A percentile compares a stretch with the other conserved stretches of the same genome.
These are phyloP conservation scores for Hetaerina titia DNA, from an alignment of 2,888 invertebrate species.

Conservation along the genomic window DNA sequence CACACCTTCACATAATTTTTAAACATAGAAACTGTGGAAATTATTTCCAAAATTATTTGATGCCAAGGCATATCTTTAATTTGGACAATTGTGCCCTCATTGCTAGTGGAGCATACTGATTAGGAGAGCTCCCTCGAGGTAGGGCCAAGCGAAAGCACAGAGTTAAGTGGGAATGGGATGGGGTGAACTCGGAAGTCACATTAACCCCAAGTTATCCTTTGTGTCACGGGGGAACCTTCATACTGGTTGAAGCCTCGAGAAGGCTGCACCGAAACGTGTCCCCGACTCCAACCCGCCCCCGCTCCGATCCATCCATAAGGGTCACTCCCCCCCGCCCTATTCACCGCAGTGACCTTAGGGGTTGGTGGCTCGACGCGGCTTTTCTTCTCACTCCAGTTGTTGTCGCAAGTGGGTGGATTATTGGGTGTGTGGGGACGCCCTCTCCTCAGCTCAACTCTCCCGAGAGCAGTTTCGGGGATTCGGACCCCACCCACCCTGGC, in stretches of 20 bases:
- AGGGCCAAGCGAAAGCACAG: no score
- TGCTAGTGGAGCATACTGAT: no score
- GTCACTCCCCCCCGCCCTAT: not conserved
- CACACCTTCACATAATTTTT: no score
- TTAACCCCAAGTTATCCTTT: not conserved
- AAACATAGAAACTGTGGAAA: no score
- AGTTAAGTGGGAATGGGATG: not conserved
- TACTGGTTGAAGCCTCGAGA: no score
- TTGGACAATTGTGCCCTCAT: no score
- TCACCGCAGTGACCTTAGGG: not conserved
- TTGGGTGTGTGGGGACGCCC: not conserved
- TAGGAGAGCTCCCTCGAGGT: no score
- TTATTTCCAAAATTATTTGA: no score
- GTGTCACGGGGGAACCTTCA: not conserved
- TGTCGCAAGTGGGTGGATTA: not conserved
- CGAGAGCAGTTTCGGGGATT: no score
- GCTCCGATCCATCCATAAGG: not conserved
- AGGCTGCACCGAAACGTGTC: no score
- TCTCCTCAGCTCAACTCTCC: no score
- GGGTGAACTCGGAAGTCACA: not conserved
- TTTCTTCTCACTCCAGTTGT: not conserved
- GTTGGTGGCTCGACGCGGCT: not conserved
- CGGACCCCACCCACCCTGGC: not conserved
- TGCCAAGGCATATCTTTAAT: no score
- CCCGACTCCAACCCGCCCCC: not conserved